Conservation (phyloP, 2,113 vertebrate species). For the Porphyrio hochstetteri region DNA sequence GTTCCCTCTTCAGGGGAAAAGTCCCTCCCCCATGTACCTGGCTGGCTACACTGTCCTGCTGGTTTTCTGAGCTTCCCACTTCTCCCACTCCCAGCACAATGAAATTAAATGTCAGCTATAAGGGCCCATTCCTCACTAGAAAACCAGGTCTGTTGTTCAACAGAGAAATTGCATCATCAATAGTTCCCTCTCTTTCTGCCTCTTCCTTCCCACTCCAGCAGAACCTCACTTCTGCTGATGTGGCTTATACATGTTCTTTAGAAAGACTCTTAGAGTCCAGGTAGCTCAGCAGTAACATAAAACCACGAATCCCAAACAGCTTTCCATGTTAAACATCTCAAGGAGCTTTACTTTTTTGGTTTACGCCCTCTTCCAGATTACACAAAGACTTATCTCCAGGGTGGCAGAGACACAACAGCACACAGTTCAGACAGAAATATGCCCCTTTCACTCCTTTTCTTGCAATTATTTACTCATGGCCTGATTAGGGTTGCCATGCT, state of each 20-base stretch:
- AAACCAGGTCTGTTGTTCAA: not conserved
- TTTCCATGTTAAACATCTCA: not conserved
- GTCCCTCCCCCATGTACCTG: not conserved
- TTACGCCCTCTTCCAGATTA: not conserved
- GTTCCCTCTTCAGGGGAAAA: not conserved
- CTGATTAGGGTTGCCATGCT: not conserved
- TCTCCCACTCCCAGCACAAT: not conserved
- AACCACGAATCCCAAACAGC: not conserved
- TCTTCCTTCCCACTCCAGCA: not conserved
- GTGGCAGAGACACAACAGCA: not conserved
- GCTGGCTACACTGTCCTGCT: not conserved
- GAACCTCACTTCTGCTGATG: not conserved
- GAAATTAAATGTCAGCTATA: not conserved
- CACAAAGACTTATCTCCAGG: not conserved
- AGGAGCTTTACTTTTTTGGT: not conserved
- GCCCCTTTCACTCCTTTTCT: not conserved
- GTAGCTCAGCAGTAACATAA: not conserved
- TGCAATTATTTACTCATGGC: not conserved
- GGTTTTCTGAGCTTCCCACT: not conserved
- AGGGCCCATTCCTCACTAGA: not conserved
- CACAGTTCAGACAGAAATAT: not conserved
- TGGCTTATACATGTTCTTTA: not conserved
- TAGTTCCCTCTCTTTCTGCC: not conserved
- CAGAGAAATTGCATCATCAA: not conserved
- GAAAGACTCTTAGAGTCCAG: not conserved